Conservation (phyloP, 1,140 invertebrate genomes). For the Neodiprion fabricii region DNA sequence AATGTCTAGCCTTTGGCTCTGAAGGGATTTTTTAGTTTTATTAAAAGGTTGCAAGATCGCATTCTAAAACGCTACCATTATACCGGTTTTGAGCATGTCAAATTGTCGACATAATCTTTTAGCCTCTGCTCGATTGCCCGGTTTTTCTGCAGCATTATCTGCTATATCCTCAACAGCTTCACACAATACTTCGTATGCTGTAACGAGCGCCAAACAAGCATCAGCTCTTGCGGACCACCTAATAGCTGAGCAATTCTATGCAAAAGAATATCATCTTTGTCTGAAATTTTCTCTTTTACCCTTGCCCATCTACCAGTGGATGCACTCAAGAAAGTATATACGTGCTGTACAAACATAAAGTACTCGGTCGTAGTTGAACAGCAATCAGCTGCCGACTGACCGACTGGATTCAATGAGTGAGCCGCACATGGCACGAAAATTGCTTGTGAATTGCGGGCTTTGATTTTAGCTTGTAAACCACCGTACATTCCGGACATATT, state of each 20-base stretch:
- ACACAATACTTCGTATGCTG: not conserved
- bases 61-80: constrained; percentile 12
- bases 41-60: constrained; percentile 13
- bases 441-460: constrained; percentile 36
- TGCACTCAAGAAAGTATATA: constrained; percentile 5
- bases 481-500: constrained; percentile 42
- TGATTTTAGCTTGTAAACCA: constrained; percentile 38
- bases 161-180: constrained; percentile 13
- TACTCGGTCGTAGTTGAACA: not conserved
- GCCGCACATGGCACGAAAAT: constrained; percentile 28
- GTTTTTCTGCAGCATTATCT: constrained; percentile 13
- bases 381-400: constrained; percentile 1
- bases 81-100: constrained; percentile 16
- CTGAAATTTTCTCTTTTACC: constrained; percentile 12
- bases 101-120: constrained; percentile 12
- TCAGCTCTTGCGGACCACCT: constrained; percentile 14
- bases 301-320: not conserved
- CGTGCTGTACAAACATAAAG: not conserved
- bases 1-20: not conserved
- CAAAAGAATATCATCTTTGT: constrained; percentile 3
- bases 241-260: constrained; percentile 5
- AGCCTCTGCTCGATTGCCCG: constrained; percentile 8
- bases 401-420: constrained; percentile 30
- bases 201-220: constrained; percentile 13
- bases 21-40: constrained; percentile 6